Percentiles rank a stretch among this genome's conserved stretches.
Conservation (phyloP, 2,113 vertebrate species). For the Pteronura brasiliensis region DNA sequence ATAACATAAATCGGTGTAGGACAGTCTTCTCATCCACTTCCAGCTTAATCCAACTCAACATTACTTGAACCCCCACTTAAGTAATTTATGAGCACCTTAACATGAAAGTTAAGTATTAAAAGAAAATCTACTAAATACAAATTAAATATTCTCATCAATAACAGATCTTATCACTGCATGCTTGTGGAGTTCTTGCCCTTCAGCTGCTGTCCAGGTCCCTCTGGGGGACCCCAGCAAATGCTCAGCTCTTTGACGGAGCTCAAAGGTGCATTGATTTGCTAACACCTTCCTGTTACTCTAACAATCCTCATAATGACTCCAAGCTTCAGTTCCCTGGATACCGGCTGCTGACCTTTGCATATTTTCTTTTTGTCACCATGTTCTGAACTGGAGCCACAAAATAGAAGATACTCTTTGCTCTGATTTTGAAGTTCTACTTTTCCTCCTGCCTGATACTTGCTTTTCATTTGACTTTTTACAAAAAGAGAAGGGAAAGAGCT, state of each 20-base stretch:
- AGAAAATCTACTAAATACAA: background rate
- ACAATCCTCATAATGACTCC: background rate
- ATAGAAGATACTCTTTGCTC: constrained; percentile 3
- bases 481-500: background rate
- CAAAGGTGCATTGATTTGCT: background rate
- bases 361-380: constrained; percentile 10
- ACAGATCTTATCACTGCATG: background rate
- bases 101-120: constrained; percentile 9
- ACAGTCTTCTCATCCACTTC: background rate
- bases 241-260: background rate
- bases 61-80: background rate
- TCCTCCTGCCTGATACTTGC: background rate
- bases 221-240: background rate
- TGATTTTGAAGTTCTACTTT: constrained; percentile 33
- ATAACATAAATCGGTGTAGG: background rate
- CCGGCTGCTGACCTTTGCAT: background rate
- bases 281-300: background rate
- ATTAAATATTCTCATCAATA: background rate
- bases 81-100: background rate
- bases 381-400: constrained; percentile 16
- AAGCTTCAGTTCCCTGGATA: background rate
- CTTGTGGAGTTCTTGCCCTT: background rate
- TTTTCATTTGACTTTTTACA: constrained; percentile 48
- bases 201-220: background rate
- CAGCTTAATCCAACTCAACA: background rate